Base-by-base conservation (phyloP, 2,888 invertebrate genomes). In the Lasioglossum villosulum region DNA sequence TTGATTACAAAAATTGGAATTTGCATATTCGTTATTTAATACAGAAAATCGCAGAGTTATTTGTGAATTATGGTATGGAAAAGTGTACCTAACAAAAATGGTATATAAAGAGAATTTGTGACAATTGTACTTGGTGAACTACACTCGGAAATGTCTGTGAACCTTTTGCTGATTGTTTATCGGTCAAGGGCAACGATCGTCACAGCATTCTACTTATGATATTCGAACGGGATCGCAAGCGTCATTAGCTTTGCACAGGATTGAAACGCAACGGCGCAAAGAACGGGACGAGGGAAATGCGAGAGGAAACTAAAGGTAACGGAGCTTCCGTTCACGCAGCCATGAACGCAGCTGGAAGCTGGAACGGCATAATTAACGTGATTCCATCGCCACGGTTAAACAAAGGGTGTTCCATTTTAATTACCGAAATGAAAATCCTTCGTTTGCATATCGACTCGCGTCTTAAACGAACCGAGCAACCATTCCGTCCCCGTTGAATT, bases 401-500 rank as follows among this genome's bases (percentile, higher is more conserved):
- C 39, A 48, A 48, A 70, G 48, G 59, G 34, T 42, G 73, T 80
- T 70, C 80, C 76, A 68, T 74, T 84, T 83, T 85, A 85, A 83
- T 85, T 77, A 75, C 66, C 19, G 79, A 48, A 72, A 84, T 68
- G 78, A 84, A 75, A 19, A 63, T 39, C n/a, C 42, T 30, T 70
- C 78, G 71, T 84, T 83, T 75, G 71, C 78, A 84, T 83, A 84
- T 83, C 84, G 75, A 72, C 52, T 73, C 79, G 56, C 66, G 75
- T 83, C 83, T 78, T 83, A 83, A 84, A 78, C 79, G 83, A 83
- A 75, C 83, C 78, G 83, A 66, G 83, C 71, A 66, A 45, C 34
- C 16, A 30, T 45, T 42, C 14, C 42, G 2, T 52, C 8, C 34
- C 10, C 45, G 52, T 71, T 71, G 70, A 74, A 84, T 83, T 75